phyloP scores from a whole-genome alignment of 2,888 invertebrate genomes.

The Amphipoea oculea region DNA sequence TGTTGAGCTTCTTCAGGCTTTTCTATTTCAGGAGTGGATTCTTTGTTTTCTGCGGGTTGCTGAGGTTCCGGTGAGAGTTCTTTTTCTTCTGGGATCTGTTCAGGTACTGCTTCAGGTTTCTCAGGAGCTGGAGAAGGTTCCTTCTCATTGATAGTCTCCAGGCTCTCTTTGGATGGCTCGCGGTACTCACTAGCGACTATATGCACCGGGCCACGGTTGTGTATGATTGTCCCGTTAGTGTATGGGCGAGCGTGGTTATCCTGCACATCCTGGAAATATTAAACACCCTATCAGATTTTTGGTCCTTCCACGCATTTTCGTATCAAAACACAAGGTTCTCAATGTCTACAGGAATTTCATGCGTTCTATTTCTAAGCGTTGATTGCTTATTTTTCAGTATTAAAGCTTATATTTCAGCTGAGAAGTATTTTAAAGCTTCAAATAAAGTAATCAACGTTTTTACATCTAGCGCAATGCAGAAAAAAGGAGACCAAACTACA shows the following conservation, averaged over 20 bases:
- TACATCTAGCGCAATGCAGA: constrained; percentile 28
- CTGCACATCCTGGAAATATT: constrained; percentile 81
- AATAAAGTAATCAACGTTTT: constrained; percentile 30
- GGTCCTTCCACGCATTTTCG: not conserved
- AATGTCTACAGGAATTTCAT: constrained; percentile 43
- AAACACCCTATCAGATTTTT: not conserved
- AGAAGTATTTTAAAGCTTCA: constrained; percentile 8
- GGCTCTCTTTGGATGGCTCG: constrained; percentile 76
- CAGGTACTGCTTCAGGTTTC: constrained; percentile 58
- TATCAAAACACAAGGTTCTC: not conserved
- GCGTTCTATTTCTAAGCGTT: constrained; percentile 45
- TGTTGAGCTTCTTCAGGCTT: constrained; percentile 40
- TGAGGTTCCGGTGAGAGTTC: constrained; percentile 40
- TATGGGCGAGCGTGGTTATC: constrained; percentile 85
- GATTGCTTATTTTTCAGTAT: constrained; percentile 18
- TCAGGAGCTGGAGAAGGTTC: constrained; percentile 55
- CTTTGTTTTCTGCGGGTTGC: constrained; percentile 49
- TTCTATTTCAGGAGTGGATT: constrained; percentile 60
- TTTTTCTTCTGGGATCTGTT: constrained; percentile 50
- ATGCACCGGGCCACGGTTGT: constrained; percentile 84
- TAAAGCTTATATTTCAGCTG: not conserved
- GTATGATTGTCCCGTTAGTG: constrained; percentile 85
- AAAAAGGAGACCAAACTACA: constrained; percentile 28
- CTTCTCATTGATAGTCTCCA: constrained; percentile 68
- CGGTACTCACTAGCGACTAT: constrained; percentile 85